These are phyloP conservation scores for Cepphus grylle DNA, from an alignment of 2,113 vertebrate species.

Conservation along the genomic window DNA sequence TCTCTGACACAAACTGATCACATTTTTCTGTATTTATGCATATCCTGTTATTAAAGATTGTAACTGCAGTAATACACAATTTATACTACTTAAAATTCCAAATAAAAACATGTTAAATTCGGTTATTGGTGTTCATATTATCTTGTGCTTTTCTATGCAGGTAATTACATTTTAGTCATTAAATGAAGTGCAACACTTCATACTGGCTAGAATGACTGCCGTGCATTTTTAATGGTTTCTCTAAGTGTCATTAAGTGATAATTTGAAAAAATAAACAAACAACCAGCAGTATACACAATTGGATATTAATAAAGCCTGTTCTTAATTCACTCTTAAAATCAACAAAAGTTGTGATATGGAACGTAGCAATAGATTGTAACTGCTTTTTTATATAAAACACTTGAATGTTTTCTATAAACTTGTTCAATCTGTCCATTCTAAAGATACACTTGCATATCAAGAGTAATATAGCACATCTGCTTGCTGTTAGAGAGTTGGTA, in stretches of 20 bases:
- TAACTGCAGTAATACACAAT: not conserved
- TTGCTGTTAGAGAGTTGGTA: not conserved
- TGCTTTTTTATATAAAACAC: not conserved
- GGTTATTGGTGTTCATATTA: not conserved
- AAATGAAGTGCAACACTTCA: constrained; percentile 53
- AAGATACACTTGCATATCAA: not conserved
- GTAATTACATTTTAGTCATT: constrained; percentile 60
- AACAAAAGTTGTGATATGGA: not conserved
- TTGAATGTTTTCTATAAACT: not conserved
- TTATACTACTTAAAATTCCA: not conserved
- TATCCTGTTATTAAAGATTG: not conserved
- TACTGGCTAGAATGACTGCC: constrained; percentile 23
- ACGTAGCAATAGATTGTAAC: not conserved
- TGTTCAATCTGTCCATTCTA: not conserved
- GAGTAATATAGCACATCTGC: not conserved
- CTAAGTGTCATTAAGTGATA: constrained; percentile 45
- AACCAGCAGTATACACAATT: not conserved
- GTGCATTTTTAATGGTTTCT: constrained; percentile 49
- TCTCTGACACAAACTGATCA: not conserved
- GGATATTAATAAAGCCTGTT: not conserved
- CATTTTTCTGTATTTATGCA: not conserved
- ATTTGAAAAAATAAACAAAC: constrained; percentile 43
- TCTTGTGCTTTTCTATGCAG: constrained; percentile 41
- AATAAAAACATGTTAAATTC: not conserved
- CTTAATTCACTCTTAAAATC: not conserved